Percentiles rank a stretch among this genome's conserved stretches.
phyloP scores from a whole-genome alignment of 1,140 invertebrate species.

The Armadillidium nasatum region DNA sequence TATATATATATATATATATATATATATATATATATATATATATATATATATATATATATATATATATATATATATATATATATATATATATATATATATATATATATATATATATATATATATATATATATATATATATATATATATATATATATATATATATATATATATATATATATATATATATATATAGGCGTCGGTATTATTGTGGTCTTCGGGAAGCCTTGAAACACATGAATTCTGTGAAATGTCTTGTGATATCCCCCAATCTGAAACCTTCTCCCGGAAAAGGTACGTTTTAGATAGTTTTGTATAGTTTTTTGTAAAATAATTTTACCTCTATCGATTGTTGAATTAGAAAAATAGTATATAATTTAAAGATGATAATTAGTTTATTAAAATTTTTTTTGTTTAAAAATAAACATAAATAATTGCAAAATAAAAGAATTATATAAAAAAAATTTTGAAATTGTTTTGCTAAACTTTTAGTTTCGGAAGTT shows the following conservation, averaged over 20 bases:
- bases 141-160: conserved; percentile 2
- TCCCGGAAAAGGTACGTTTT: neutral
- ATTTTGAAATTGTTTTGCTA: no score
- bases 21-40: neutral
- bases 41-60: neutral
- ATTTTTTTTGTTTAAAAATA: no score
- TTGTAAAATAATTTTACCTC: no score
- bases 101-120: conserved; percentile 15
- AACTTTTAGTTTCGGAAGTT: no score
- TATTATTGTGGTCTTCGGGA: neutral
- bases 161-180: conserved; percentile 2
- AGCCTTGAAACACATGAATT: neutral
- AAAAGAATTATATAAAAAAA: no score
- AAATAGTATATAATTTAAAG: no score
- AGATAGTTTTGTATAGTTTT: no score
- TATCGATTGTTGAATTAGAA: no score
- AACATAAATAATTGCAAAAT: no score
- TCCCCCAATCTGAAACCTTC: neutral
- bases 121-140: neutral
- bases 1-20: neutral
- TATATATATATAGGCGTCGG: neutral
- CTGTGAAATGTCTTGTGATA: neutral
- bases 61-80: neutral
- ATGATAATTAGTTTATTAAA: no score
- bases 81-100: conserved; percentile 14